Evolutionary conservation across 2,797 vertebrate species (phyloP), one percentile per base, ranked within the genome.

Genomic region (Halcyon chelicuti): DNA sequence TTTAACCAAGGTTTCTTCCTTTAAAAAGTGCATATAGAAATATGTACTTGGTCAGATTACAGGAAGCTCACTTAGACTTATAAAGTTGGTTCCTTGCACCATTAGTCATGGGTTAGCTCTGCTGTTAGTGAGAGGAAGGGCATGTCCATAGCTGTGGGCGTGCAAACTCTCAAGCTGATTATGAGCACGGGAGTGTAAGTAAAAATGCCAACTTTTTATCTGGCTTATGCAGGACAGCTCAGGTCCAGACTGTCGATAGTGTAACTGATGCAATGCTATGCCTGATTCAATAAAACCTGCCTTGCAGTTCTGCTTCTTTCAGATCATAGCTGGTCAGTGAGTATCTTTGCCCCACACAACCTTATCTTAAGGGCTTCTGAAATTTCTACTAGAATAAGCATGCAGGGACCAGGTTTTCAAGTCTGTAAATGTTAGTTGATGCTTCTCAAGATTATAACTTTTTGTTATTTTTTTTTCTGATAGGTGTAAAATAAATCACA

Each of bases 381-480:
- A 86, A 87, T 14, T 85, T 91, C n/a, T 85, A 11, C 40, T 60
- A 39, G 28, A 87, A 44, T 61, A 80, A 87, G 29, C 19, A 63
- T 35, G 61, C 46, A 31, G 8, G 31, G 67, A n/a, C 26, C 26
- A 14, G 6, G 46, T 92, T 86, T 78, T 86, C 37, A 90, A 73
- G 54, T 31, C 71, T 47, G 6, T 78, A 65, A 74, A 65, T 54
- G 5, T 73, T 74, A 33, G 28, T 31, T 55, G 12, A 2, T 47
- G 12, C 65, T 86, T 75, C 54, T 84, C 37, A 88, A 15, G 17
- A 23, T 75, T 65, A 17, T 9, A 90, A 51, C 11, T 75, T 29
- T 75, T 25, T 70, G 29, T 47, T 47, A 47, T 47, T 13, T 23
- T 46, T 46, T 79, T 17, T 81, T 85, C 42, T 76, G 25, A 29